A percentile compares a stretch with the other conserved stretches of the same genome.
Conservation (phyloP, 2,888 invertebrate species). For the Drosophila villosipedis region DNA sequence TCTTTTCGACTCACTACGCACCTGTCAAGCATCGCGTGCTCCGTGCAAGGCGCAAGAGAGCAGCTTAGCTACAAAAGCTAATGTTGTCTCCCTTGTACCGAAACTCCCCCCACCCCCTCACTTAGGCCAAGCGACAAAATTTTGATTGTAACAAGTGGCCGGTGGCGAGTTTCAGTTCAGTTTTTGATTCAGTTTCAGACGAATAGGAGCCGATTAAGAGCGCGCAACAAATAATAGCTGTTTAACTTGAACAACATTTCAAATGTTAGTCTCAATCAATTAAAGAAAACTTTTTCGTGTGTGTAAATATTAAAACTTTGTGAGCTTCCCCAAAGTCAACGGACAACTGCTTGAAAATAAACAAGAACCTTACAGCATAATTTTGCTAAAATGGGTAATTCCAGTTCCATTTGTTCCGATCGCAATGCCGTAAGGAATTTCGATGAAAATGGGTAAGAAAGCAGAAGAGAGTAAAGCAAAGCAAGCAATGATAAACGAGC, state of each 20-base stretch:
- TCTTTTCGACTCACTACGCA: conserved; percentile 13
- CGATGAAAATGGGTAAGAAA: conserved; percentile 82
- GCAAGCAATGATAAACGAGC: background rate
- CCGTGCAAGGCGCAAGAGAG: conserved; percentile 22
- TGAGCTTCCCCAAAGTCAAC: background rate
- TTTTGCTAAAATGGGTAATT: conserved; percentile 81
- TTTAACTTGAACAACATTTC: background rate
- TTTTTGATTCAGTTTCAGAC: conserved; percentile 70
- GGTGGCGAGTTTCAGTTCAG: conserved; percentile 53
- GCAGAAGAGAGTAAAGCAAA: conserved; percentile 2
- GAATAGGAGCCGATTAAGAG: conserved; percentile 45
- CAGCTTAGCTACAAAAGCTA: conserved; percentile 8
- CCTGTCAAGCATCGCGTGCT: conserved; percentile 61
- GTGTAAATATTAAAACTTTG: conserved; percentile 7
- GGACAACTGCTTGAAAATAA: background rate
- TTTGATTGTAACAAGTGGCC: conserved; percentile 72
- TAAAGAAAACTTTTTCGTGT: conserved; percentile 10
- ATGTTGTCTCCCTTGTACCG: conserved; percentile 39
- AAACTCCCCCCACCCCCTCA: conserved; percentile 28
- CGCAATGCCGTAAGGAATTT: conserved; percentile 78
- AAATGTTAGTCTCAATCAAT: conserved; percentile 18
- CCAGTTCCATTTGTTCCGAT: conserved; percentile 84
- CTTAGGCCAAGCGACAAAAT: conserved; percentile 52
- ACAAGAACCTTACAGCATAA: background rate
- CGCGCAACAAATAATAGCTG: conserved; percentile 15